A percentile compares a stretch with the other conserved stretches of the same genome.
These are phyloP conservation scores for Phaenicophaeus curvirostris DNA, from an alignment of 2,797 vertebrate species.

Conservation along the genomic window DNA sequence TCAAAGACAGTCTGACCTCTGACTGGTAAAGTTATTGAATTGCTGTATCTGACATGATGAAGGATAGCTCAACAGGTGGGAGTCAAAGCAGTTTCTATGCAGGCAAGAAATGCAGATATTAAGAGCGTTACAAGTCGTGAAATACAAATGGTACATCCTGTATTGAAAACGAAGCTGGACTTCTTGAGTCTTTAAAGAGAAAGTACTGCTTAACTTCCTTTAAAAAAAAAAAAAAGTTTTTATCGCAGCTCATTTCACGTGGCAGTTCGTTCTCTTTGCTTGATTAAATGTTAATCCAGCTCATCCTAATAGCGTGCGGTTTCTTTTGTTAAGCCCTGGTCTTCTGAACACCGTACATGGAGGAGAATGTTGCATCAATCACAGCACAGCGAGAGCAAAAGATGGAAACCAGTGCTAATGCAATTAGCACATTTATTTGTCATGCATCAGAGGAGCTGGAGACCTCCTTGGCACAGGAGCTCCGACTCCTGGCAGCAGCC, in stretches of 20 bases:
- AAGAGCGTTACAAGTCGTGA: conserved; percentile 30
- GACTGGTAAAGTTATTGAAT: conserved; percentile 79
- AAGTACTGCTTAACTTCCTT: background rate
- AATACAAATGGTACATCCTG: background rate
- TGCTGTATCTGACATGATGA: conserved; percentile 62
- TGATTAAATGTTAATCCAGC: conserved; percentile 3
- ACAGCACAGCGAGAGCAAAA: background rate
- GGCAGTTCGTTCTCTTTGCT: conserved; percentile 15
- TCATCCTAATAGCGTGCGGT: background rate
- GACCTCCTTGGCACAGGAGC: background rate
- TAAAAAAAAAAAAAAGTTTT: background rate
- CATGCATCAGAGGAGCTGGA: conserved; percentile 25
- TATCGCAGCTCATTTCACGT: background rate
- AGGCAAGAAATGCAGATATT: conserved; percentile 66
- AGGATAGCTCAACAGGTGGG: conserved; percentile 70
- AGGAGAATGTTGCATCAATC: conserved; percentile 17
- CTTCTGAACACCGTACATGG: background rate
- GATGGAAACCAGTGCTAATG: background rate
- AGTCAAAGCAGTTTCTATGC: conserved; percentile 32
- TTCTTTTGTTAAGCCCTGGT: conserved; percentile 3
- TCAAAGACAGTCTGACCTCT: conserved; percentile 81
- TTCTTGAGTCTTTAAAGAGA: background rate
- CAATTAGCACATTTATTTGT: conserved; percentile 41
- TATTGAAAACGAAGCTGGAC: background rate
- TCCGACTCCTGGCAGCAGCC: background rate